Base-by-base conservation (phyloP, 2,113 vertebrate genomes). In the Charina bottae region DNA sequence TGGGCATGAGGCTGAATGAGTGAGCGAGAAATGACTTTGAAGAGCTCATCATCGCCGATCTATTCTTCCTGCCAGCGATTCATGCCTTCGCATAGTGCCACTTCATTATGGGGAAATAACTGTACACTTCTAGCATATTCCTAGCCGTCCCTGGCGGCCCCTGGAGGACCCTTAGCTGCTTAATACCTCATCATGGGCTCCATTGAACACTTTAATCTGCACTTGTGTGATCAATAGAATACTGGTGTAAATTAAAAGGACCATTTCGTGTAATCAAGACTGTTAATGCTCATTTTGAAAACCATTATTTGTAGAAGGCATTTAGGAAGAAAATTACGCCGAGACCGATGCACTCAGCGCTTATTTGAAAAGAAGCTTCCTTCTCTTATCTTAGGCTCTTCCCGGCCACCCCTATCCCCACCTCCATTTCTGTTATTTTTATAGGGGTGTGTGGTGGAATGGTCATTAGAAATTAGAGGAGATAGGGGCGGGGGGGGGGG, bases 141-240 rank as follows among this genome's bases (percentile, higher is more conserved):
- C 97, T 96, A 97, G 98, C 96, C 96, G 94, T 97, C 98, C 98
- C 97, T 96, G 97, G 96, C 96, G 96, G 95, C 96, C 98, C 98
- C 98, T 97, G 96, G 96, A 98, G 98, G 98, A 98, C 97, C 98
- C 98, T 98, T 98, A 98, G 98, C 98, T 98, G 99, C 97, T 99
- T 99, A 99, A 99, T 99, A 99, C 99, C 99, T 99, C 99, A 99
- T 99, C 99, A 99, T 98, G 96, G 98, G 99, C 99, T 99, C 99
- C 99, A 99, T 99, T 99, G 99, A 99, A 99, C 98, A 98, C 98
- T 99, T 99, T 99, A 99, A 99, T 99, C 99, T 99, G 98, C 98
- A 98, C 98, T 99, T 97, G 97, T 98, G 98, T 99, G 99, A 99
- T 99, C 99, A 99, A 99, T 99, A 99, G 98, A 97, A 98, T 98